These are phyloP conservation scores for Macroglossus sobrinus DNA, from an alignment of 2,113 vertebrate species.

Conservation along the genomic window DNA sequence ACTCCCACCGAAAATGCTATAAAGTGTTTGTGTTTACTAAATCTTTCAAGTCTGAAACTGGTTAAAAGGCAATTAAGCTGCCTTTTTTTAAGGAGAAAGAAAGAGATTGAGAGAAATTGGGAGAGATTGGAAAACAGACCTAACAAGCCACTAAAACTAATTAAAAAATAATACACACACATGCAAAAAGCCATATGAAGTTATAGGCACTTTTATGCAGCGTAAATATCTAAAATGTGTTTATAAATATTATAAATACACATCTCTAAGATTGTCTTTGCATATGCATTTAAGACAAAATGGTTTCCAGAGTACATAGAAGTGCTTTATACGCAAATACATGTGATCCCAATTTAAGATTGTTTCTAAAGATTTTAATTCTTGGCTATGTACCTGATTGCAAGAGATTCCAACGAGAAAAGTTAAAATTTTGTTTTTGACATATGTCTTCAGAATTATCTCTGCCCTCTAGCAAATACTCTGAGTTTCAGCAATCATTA, in stretches of 20 bases:
- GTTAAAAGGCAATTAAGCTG: conserved; percentile 67
- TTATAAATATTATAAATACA: background rate
- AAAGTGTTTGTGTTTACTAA: conserved; percentile 72
- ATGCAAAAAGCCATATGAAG: background rate
- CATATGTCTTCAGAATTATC: background rate
- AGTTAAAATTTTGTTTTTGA: conserved; percentile 4
- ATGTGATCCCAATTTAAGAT: background rate
- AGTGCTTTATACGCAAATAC: background rate
- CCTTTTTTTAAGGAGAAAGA: conserved; percentile 42
- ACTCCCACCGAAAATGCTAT: conserved; percentile 70
- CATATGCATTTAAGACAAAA: background rate
- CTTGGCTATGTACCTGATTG: background rate
- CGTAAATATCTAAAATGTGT: background rate
- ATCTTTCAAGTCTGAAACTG: conserved; percentile 71
- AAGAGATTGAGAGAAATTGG: background rate
- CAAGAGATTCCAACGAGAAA: conserved; percentile 34
- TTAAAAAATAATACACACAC: conserved; percentile 46
- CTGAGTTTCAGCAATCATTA: background rate
- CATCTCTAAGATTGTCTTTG: background rate
- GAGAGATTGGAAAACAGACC: background rate
- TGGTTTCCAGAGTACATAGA: background rate
- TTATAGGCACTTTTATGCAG: background rate
- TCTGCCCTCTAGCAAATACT: background rate
- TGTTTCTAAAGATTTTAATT: conserved; percentile 42
- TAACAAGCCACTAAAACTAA: conserved; percentile 55